Percentiles rank a stretch among this genome's conserved stretches.
Evolutionary conservation across 2,888 invertebrate species (phyloP).

Genomic region (Scaptomyza flava): DNA sequence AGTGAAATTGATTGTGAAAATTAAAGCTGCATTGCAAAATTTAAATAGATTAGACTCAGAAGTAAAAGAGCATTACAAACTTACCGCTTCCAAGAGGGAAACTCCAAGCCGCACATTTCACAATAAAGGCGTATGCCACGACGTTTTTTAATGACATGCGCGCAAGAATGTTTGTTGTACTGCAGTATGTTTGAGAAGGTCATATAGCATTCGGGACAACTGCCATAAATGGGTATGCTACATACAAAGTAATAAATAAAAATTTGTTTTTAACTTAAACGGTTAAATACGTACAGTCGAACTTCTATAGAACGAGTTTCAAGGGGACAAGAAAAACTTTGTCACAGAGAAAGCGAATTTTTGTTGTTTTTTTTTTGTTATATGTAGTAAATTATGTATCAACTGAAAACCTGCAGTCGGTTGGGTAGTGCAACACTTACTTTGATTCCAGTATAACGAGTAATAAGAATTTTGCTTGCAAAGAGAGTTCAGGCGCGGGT

Average conservation of each 20-base stretch:
- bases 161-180: conserved; percentile 83
- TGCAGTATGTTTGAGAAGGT: conserved; percentile 77
- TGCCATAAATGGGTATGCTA: conserved; percentile 66
- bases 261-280: too few relatives aligned
- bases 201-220: conserved; percentile 78
- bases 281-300: too few relatives aligned
- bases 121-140: conserved; percentile 71
- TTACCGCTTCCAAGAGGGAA: conserved; percentile 82
- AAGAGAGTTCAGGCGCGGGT: too few relatives aligned
- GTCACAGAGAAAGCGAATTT: too few relatives aligned
- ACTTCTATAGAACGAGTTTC: too few relatives aligned
- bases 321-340: too few relatives aligned
- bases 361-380: too few relatives aligned
- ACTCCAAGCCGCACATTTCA: conserved; percentile 71
- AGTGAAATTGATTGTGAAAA: conserved; percentile 83
- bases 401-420: too few relatives aligned
- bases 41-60: neutral
- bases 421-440: too few relatives aligned
- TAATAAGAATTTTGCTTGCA: too few relatives aligned
- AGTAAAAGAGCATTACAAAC: neutral
- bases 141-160: conserved; percentile 66
- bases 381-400: too few relatives aligned
- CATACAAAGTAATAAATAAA: neutral
- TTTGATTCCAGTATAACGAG: too few relatives aligned
- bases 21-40: conserved; percentile 67